Evolutionary conservation across 2,888 invertebrate species (phyloP).

Genomic region (Anagyrus pseudococci): DNA sequence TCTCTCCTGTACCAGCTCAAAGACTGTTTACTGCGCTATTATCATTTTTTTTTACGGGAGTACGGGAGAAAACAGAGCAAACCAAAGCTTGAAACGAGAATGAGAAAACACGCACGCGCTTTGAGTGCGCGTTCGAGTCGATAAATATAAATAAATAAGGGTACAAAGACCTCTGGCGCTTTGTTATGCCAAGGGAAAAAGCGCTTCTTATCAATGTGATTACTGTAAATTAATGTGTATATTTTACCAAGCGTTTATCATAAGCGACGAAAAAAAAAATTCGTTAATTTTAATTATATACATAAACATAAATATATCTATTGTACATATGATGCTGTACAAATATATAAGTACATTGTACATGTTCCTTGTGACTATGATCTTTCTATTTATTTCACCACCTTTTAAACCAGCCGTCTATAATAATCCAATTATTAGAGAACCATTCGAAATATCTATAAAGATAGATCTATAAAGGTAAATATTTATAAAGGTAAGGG

Average conservation of each 20-base stretch:
- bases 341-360: constrained; percentile 17
- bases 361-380: constrained; percentile 20
- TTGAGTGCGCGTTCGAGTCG: too few species aligned
- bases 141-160: background rate
- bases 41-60: background rate
- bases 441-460: too few species aligned
- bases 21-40: background rate
- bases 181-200: background rate
- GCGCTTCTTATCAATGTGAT: constrained; percentile 31
- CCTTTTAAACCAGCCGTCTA: too few species aligned
- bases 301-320: too few species aligned
- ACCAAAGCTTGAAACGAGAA: background rate
- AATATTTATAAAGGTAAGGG: too few species aligned
- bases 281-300: constrained; percentile 26
- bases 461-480: too few species aligned
- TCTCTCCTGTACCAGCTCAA: background rate
- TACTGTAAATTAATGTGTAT: constrained; percentile 36
- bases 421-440: too few species aligned
- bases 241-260: constrained; percentile 9
- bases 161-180: background rate
- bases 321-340: constrained; percentile 30
- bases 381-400: background rate
- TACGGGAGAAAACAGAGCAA: background rate
- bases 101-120: background rate
- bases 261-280: constrained; percentile 1